These are phyloP conservation scores for Arctocebus calabarensis DNA, from an alignment of 2,797 vertebrate species.

Conservation along the genomic window DNA sequence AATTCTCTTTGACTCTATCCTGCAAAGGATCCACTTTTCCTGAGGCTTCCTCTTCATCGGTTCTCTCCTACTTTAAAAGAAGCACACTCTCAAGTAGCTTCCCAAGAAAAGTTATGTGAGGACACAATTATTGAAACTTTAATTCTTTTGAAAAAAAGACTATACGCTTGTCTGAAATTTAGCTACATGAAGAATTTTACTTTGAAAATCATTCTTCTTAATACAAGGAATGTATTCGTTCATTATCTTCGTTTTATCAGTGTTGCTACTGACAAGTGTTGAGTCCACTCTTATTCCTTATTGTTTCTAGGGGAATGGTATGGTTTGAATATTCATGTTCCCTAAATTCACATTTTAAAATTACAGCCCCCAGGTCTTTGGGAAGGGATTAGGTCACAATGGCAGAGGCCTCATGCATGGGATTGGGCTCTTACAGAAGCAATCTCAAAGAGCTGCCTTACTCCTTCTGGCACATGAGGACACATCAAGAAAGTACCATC, in stretches of 20 bases:
- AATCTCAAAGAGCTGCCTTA: neutral
- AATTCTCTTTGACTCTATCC: neutral
- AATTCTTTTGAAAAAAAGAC: neutral
- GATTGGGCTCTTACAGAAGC: neutral
- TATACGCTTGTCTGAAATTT: neutral
- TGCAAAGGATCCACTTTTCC: neutral
- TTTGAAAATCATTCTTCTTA: neutral
- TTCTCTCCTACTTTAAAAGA: neutral
- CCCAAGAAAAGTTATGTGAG: neutral
- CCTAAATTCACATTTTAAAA: neutral
- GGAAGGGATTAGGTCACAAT: neutral
- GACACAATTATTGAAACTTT: neutral
- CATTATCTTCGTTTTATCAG: neutral
- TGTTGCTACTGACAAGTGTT: neutral
- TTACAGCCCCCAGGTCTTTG: neutral
- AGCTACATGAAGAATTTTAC: neutral
- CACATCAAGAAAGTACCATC: too few species aligned
- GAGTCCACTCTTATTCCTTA: neutral
- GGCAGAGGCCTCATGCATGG: neutral
- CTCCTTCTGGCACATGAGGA: neutral
- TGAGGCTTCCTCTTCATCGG: neutral
- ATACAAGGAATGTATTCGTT: fast-evolving
- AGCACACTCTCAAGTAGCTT: neutral
- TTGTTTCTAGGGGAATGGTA: neutral
- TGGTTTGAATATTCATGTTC: neutral